Percentiles rank a stretch among this genome's conserved stretches.
Conservation (phyloP, 2,797 vertebrate genomes). For the Peromyscus attwateri region DNA sequence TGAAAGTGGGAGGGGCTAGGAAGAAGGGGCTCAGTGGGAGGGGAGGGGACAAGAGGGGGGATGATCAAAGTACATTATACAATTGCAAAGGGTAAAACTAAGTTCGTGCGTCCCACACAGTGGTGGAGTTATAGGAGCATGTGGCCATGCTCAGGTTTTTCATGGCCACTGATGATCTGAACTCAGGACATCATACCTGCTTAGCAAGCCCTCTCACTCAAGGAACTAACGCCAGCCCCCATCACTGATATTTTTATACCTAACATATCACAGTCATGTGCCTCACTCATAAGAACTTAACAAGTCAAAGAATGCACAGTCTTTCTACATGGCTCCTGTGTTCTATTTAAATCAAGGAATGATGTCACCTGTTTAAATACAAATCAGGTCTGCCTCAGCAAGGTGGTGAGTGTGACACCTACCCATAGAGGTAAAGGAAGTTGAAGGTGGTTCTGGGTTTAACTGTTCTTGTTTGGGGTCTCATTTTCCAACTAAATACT, state of each 20-base stretch:
- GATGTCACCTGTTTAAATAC: constrained; percentile 73
- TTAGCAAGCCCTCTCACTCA: neutral
- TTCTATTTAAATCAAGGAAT: constrained; percentile 63
- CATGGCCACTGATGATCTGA: neutral
- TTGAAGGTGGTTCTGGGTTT: constrained; percentile 63
- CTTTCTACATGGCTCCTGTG: neutral
- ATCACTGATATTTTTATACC: neutral
- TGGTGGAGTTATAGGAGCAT: too few relatives aligned
- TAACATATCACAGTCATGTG: neutral
- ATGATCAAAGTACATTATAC: too few relatives aligned
- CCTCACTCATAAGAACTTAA: constrained; percentile 17
- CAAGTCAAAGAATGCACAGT: constrained; percentile 4
- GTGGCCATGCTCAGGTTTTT: neutral
- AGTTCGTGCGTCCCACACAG: neutral
- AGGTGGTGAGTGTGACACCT: neutral
- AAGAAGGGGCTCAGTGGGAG: neutral
- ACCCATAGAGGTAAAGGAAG: constrained; percentile 9
- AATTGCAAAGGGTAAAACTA: neutral
- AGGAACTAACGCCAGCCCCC: neutral
- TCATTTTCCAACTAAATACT: constrained; percentile 54
- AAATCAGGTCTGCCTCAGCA: constrained; percentile 53
- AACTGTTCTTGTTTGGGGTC: constrained; percentile 60
- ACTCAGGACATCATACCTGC: neutral
- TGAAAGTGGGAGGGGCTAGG: neutral
- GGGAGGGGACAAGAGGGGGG: too few relatives aligned